Base-by-base conservation (phyloP, 2,113 vertebrate genomes). In the Chascanopsetta lugubris region DNA sequence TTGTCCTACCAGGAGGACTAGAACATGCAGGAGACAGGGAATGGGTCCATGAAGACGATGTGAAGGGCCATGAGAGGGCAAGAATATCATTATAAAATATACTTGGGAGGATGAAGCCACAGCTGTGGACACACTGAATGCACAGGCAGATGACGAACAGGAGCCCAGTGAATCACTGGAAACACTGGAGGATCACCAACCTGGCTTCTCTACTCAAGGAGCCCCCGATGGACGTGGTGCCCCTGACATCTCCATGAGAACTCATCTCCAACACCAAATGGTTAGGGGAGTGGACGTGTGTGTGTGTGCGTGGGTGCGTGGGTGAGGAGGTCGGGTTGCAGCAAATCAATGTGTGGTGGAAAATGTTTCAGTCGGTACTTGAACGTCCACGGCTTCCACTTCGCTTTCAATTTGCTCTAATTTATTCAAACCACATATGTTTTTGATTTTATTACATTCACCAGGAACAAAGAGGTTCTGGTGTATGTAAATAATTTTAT, bases 31-130 rank as follows among this genome's bases (percentile, higher is more conserved):
- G 47, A 17, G 3, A 46, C 27, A 26, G 24, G 2, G 8, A 38
- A 13, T 5, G 17, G 3, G 0, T 74, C n/a, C 67, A 76, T 89
- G 84, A 79, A 81, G 15, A 49, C 42, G 30, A 7, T 42, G 38
- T 47, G 18, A 43, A 48, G 7, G 45, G 22, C 38, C 8, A 18
- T 9, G 18, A 6, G n/a, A 18, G 40, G 58, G 75, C 80, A 89
- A 93, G 95, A 97, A 98, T 98, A 99, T 97, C 97, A 98, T 98
- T 95, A 91, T 97, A 96, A 98, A 98, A 96, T 96, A 97, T 63
- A 82, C 67, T 79, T 90, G 75, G 90, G 15, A 92, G 90, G 89
- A 80, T 72, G 89, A 93, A 94, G 94, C 36, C 36, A 38, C 15
- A 38, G 36, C 92, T 96, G 91, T 94, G 94, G 94, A 96, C 94